Evolutionary conservation across 2,888 invertebrate genomes (phyloP).

Genomic region (Isotomurus palustris): DNA sequence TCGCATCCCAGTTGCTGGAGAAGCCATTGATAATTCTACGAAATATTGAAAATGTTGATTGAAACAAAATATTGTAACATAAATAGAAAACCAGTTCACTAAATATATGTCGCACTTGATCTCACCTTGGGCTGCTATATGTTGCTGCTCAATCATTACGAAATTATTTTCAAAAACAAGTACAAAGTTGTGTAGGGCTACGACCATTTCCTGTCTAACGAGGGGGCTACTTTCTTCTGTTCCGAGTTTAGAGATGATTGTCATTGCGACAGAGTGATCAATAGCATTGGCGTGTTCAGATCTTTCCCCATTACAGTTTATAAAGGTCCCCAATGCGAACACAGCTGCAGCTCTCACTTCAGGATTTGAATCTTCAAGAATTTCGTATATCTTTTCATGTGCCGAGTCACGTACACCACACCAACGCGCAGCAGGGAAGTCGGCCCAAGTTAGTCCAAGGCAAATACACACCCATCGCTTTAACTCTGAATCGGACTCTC

Average conservation of each 20-base stretch:
- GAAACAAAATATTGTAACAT: not conserved
- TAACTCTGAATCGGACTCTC: constrained; percentile 50
- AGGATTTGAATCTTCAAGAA: constrained; percentile 75
- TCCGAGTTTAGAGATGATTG: constrained; percentile 66
- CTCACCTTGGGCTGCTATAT: constrained; percentile 26
- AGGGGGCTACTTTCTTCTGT: constrained; percentile 79
- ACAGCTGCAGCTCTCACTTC: constrained; percentile 92
- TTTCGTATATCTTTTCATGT: constrained; percentile 85
- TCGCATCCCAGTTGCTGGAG: constrained; percentile 43
- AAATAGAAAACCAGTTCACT: not conserved
- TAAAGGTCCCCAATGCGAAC: constrained; percentile 89
- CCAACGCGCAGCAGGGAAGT: constrained; percentile 85
- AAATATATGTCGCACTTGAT: not conserved
- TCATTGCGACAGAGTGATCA: constrained; percentile 87
- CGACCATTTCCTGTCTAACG: constrained; percentile 80
- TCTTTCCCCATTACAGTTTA: constrained; percentile 75
- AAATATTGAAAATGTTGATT: not conserved
- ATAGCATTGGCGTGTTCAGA: constrained; percentile 91
- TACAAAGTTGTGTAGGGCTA: constrained; percentile 80
- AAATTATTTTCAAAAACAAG: constrained; percentile 83
- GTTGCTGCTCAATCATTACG: constrained; percentile 58
- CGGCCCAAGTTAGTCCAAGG: constrained; percentile 84
- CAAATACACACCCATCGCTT: constrained; percentile 89
- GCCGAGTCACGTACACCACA: constrained; percentile 91
- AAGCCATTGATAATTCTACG: constrained; percentile 29